Conservation (phyloP, 2,888 invertebrate species). For the Thereva nobilitata region DNA sequence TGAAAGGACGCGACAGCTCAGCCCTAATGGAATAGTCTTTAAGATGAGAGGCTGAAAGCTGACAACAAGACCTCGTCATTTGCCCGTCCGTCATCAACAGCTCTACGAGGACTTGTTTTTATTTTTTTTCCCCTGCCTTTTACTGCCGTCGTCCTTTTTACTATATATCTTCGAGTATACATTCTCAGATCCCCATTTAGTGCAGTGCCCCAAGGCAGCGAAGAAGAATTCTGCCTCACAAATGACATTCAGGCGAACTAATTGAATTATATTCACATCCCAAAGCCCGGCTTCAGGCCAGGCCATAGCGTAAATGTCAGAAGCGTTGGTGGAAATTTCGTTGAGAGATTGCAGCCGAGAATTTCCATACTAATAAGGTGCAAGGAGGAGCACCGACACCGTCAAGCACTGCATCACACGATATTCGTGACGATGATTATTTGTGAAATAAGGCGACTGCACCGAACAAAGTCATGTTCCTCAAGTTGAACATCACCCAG, state of each 20-base stretch:
- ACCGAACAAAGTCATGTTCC: too few species aligned
- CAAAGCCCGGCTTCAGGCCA: constrained; percentile 2
- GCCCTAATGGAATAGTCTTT: constrained; percentile 32
- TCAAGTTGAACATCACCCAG: too few species aligned
- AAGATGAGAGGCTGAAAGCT: background rate
- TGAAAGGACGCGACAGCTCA: constrained; percentile 36
- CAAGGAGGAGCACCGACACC: constrained; percentile 17
- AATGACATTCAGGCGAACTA: constrained; percentile 9
- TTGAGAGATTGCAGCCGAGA: background rate
- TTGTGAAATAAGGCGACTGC: background rate
- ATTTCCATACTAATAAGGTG: constrained; percentile 35
- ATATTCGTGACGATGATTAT: constrained; percentile 34
- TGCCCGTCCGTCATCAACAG: constrained; percentile 13
- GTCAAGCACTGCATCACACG: constrained; percentile 29
- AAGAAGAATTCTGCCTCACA: constrained; percentile 15
- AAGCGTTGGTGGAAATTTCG: background rate
- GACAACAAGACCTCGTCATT: constrained; percentile 34
- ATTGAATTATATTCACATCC: constrained; percentile 23
- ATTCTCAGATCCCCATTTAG: constrained; percentile 13
- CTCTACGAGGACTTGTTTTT: background rate
- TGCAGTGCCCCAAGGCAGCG: background rate
- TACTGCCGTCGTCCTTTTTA: background rate
- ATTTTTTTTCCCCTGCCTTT: constrained; percentile 9
- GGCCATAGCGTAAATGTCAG: background rate
- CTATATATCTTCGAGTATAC: background rate